A percentile compares a stretch with the other conserved stretches of the same genome.
These are phyloP conservation scores for Craseonycteris thonglongyai DNA, from an alignment of 2,113 vertebrate genomes.

Conservation along the genomic window DNA sequence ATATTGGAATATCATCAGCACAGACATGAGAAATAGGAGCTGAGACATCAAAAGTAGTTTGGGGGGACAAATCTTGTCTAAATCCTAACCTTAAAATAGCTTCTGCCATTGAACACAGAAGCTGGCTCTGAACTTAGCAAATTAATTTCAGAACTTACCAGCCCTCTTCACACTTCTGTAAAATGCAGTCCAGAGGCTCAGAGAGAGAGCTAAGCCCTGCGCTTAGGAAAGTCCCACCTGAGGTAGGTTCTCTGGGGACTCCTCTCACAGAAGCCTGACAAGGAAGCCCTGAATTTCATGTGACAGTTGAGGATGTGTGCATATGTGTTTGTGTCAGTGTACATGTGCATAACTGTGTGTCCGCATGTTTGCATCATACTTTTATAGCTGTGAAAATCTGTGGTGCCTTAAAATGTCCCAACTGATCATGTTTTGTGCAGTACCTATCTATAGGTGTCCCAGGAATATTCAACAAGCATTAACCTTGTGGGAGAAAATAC, in stretches of 20 bases:
- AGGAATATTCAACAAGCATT: slow-evolving; percentile 11
- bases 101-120: background rate
- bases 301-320: background rate
- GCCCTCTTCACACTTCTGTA: background rate
- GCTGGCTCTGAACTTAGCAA: background rate
- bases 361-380: background rate
- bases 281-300: background rate
- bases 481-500: background rate
- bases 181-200: background rate
- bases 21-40: background rate
- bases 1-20: background rate
- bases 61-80: background rate
- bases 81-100: background rate
- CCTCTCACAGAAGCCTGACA: background rate
- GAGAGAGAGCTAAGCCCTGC: background rate
- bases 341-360: too few relatives aligned
- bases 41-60: background rate
- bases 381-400: background rate
- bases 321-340: background rate
- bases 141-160: background rate
- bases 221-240: background rate
- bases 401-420: background rate
- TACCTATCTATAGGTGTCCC: background rate
- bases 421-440: background rate
- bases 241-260: background rate